These are phyloP conservation scores for Calephelis nemesis DNA, from an alignment of 1,140 invertebrate species.

Conservation along the genomic window DNA sequence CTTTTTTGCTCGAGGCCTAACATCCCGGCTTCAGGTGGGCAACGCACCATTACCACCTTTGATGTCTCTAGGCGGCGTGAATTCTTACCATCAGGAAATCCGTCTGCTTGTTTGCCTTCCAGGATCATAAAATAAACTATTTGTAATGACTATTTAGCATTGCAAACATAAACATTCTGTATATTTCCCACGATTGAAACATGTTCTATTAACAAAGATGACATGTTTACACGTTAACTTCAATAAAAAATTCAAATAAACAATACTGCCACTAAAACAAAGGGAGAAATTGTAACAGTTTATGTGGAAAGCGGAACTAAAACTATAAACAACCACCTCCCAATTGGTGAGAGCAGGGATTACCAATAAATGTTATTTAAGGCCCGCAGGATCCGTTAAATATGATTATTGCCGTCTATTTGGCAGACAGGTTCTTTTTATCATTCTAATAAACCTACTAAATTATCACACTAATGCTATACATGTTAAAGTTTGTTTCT, in stretches of 20 bases:
- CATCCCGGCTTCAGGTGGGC: too few species aligned
- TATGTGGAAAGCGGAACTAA: constrained; percentile 12
- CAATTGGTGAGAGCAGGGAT: neutral
- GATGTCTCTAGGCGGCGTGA: too few species aligned
- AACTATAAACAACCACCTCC: constrained; percentile 16
- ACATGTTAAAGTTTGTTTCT: too few species aligned
- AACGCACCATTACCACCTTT: too few species aligned
- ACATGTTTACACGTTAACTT: neutral
- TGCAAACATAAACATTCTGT: too few species aligned
- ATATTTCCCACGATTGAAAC: neutral
- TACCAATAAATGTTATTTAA: neutral
- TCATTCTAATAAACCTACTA: neutral
- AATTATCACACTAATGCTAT: neutral
- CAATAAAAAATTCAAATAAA: constrained; percentile 12
- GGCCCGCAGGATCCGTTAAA: too few species aligned
- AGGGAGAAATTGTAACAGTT: constrained; percentile 3
- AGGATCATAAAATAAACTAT: too few species aligned
- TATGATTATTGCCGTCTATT: too few species aligned
- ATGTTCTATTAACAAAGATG: neutral
- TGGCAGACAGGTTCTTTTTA: neutral
- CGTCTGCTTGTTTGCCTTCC: too few species aligned
- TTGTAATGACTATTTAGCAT: too few species aligned
- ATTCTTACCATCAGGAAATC: too few species aligned
- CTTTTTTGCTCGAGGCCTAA: too few species aligned
- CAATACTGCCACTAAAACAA: constrained; percentile 8